Evolutionary conservation across 2,113 vertebrate species (phyloP).

Genomic region (Haemorhous mexicanus): DNA sequence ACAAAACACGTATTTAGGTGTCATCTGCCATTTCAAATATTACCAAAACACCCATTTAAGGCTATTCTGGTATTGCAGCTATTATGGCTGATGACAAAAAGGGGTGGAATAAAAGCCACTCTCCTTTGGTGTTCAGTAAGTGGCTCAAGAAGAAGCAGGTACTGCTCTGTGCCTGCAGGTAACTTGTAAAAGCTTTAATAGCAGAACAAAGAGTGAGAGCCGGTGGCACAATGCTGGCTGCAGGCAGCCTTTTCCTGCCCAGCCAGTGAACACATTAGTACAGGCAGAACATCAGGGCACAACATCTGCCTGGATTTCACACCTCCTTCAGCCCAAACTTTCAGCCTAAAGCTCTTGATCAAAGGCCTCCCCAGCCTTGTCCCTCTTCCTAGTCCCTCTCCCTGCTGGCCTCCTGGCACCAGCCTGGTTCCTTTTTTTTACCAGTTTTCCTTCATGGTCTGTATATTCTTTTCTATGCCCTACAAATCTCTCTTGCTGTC

Average conservation of each 20-base stretch:
- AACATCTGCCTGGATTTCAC: neutral
- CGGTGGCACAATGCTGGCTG: neutral
- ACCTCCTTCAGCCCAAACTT: neutral
- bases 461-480: neutral
- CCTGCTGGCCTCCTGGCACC: neutral
- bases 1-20: neutral
- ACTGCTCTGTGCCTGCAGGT: neutral
- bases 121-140: neutral
- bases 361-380: neutral
- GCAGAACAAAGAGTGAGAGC: neutral
- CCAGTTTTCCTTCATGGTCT: neutral
- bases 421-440: neutral
- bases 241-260: neutral
- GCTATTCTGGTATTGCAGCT: neutral
- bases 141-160: neutral
- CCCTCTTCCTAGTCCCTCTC: neutral
- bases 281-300: neutral
- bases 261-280: rapidly evolving
- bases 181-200: neutral
- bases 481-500: neutral
- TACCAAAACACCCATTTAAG: neutral
- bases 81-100: neutral
- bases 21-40: neutral
- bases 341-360: neutral
- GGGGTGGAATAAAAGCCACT: neutral